These are phyloP conservation scores for Temnothorax nylanderi DNA, from an alignment of 1,140 invertebrate genomes.

Conservation along the genomic window DNA sequence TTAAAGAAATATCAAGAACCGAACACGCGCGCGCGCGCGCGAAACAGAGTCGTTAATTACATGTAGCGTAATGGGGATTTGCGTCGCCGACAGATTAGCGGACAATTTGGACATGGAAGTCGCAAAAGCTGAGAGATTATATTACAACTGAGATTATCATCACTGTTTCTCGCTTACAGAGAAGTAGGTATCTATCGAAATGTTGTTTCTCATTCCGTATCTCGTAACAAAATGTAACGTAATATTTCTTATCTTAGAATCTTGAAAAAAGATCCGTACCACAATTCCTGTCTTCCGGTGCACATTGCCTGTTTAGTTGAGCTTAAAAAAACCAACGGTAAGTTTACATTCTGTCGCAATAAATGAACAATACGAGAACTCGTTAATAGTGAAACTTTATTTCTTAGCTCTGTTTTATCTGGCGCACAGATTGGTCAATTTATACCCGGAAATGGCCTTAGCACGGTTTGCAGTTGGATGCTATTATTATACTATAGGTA, in stretches of 20 bases:
- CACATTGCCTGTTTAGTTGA: slow-evolving; percentile 98
- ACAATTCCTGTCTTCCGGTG: slow-evolving; percentile 93
- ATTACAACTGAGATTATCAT: slow-evolving; percentile 95
- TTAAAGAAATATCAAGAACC: slow-evolving; percentile 92
- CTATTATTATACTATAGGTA: slow-evolving; percentile 97
- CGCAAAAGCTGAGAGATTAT: slow-evolving; percentile 91
- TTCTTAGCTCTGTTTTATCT: slow-evolving; percentile 94
- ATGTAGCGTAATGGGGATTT: slow-evolving; percentile 79
- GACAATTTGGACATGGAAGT: slow-evolving; percentile 93
- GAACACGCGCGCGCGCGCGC: too few relatives aligned
- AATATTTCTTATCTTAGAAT: slow-evolving; percentile 86
- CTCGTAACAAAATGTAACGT: slow-evolving; percentile 51
- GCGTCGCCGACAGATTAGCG: slow-evolving; percentile 86
- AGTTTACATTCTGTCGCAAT: slow-evolving; percentile 63
- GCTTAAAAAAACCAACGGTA: slow-evolving; percentile 93
- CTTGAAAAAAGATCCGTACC: slow-evolving; percentile 94
- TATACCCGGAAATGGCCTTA: slow-evolving; percentile 96
- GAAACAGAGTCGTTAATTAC: slow-evolving; percentile 79
- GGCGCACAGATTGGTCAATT: slow-evolving; percentile 96
- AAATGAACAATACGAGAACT: not conserved
- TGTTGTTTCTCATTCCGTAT: slow-evolving; percentile 10
- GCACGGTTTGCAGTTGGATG: slow-evolving; percentile 99
- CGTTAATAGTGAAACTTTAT: slow-evolving; percentile 16
- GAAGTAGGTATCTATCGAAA: slow-evolving; percentile 80
- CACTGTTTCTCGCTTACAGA: slow-evolving; percentile 91